These are phyloP conservation scores for Bucorvus abyssinicus DNA, from an alignment of 2,797 vertebrate genomes.

Conservation along the genomic window DNA sequence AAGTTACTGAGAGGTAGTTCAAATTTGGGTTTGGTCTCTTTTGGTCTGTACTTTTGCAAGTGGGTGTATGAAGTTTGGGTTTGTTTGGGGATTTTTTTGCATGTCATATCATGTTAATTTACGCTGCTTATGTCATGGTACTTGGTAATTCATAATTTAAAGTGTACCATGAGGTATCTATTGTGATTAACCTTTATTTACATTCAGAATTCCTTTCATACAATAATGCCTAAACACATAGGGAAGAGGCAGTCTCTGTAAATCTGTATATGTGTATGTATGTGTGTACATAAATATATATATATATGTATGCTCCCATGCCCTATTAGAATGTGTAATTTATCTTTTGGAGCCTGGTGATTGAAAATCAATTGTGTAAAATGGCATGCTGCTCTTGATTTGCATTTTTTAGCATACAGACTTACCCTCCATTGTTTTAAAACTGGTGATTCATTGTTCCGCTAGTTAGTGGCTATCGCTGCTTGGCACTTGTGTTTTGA, in stretches of 20 bases:
- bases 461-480: neutral
- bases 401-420: neutral
- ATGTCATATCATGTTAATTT: neutral
- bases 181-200: neutral
- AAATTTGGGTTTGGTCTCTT: neutral
- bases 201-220: neutral
- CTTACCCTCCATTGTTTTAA: neutral
- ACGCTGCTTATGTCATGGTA: neutral
- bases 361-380: neutral
- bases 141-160: neutral
- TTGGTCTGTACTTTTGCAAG: neutral
- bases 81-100: neutral
- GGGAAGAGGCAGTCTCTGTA: neutral
- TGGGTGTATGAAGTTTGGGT: neutral
- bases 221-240: neutral
- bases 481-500: neutral
- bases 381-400: neutral
- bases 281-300: neutral
- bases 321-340: neutral
- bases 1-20: neutral
- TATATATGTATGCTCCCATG: neutral
- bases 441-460: neutral
- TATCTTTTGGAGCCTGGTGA: neutral
- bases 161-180: neutral
- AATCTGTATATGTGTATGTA: too few species aligned